These are phyloP conservation scores for Orgyia antiqua DNA, from an alignment of 2,888 invertebrate genomes.

Conservation along the genomic window DNA sequence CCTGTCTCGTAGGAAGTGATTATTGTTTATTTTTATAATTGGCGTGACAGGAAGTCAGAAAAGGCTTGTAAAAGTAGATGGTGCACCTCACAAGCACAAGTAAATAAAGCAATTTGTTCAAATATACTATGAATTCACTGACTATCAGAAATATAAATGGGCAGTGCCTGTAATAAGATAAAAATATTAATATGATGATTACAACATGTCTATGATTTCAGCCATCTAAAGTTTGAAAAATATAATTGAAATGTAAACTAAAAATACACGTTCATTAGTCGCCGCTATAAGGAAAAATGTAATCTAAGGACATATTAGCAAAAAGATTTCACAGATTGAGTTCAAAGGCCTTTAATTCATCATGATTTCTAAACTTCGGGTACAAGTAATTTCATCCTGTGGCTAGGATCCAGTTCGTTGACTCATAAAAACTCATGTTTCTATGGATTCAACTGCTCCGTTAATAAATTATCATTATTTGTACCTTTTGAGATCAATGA, in stretches of 20 bases:
- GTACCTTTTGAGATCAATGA: conserved; percentile 18
- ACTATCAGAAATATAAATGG: conserved; percentile 27
- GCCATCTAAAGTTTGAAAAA: no score
- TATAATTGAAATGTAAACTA: no score
- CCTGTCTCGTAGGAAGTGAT: conserved; percentile 66
- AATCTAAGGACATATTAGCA: background rate
- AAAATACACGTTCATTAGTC: no score
- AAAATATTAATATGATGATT: no score
- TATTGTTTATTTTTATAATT: conserved; percentile 74
- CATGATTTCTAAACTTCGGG: background rate
- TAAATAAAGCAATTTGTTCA: conserved; percentile 60
- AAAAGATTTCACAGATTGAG: background rate
- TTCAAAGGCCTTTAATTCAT: background rate
- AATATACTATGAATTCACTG: conserved; percentile 36
- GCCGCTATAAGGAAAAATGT: no score
- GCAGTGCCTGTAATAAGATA: no score
- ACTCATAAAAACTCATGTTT: background rate
- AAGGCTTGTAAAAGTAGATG: conserved; percentile 20
- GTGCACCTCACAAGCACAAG: conserved; percentile 41
- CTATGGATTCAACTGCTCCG: background rate
- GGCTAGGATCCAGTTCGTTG: no score
- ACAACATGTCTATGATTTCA: no score
- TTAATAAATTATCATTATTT: conserved; percentile 7
- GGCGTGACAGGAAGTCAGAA: conserved; percentile 60
- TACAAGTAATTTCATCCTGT: no score